Conservation (phyloP, 2,888 invertebrate genomes). For the Aproaerema taeniolella region DNA sequence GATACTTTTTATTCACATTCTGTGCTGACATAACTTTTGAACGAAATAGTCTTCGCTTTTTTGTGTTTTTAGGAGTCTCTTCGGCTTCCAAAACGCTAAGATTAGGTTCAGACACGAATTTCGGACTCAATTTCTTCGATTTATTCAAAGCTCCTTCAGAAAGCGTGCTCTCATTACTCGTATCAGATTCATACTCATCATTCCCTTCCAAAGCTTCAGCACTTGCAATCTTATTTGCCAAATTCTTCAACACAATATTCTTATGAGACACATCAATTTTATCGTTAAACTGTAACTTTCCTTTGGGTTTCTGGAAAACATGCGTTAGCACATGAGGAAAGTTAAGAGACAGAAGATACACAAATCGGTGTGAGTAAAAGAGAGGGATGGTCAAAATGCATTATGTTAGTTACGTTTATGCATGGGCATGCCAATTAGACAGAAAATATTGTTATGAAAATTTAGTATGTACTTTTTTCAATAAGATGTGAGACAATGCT, state of each 20-base stretch:
- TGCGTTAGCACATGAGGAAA: constrained; percentile 33
- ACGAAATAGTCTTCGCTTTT: constrained; percentile 58
- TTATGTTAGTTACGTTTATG: constrained; percentile 15
- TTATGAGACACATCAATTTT: constrained; percentile 64
- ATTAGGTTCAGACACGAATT: constrained; percentile 71
- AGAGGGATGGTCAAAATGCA: constrained; percentile 17
- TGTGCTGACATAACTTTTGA: constrained; percentile 54
- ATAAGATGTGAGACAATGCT: too few relatives aligned
- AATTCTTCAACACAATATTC: constrained; percentile 63
- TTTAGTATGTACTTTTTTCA: too few relatives aligned
- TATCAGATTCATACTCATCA: constrained; percentile 59
- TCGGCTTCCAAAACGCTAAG: constrained; percentile 55
- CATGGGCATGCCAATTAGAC: neutral
- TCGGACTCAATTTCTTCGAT: constrained; percentile 58
- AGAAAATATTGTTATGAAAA: too few relatives aligned
- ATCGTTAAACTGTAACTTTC: constrained; percentile 51
- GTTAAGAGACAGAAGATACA: constrained; percentile 16
- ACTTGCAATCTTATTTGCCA: constrained; percentile 63
- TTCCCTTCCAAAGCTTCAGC: constrained; percentile 51
- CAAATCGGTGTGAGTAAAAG: constrained; percentile 14
- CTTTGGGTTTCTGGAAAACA: constrained; percentile 63
- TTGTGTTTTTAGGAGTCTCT: constrained; percentile 64
- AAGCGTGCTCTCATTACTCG: constrained; percentile 63
- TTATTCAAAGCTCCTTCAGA: constrained; percentile 59
- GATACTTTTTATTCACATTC: constrained; percentile 58